Evolutionary conservation across 2,888 invertebrate genomes (phyloP).

Genomic region (Lasioglossum malachurum): DNA sequence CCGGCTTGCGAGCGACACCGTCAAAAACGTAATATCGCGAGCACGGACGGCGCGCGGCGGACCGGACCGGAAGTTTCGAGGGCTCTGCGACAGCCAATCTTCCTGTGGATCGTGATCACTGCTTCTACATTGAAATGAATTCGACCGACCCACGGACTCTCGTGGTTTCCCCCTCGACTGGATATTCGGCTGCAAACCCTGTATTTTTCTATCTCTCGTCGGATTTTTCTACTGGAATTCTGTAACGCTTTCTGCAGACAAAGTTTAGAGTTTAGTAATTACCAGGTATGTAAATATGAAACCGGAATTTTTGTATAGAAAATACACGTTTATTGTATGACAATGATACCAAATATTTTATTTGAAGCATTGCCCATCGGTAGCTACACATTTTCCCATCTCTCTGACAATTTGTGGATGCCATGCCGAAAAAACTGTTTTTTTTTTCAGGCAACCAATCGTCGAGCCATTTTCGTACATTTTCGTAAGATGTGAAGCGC

Average conservation of each 20-base stretch:
- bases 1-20: constrained; percentile 27
- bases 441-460: too few species aligned
- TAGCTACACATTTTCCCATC: too few species aligned
- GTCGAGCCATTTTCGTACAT: too few species aligned
- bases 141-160: constrained; percentile 13
- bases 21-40: constrained; percentile 38
- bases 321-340: too few species aligned
- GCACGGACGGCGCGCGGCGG: constrained; percentile 11
- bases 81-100: constrained; percentile 9
- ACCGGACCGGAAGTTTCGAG: constrained; percentile 5
- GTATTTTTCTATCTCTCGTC: neutral
- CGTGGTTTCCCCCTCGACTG: neutral
- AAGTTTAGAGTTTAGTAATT: too few species aligned
- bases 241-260: neutral
- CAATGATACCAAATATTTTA: too few species aligned
- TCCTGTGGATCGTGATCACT: neutral
- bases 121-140: constrained; percentile 28
- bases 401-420: too few species aligned
- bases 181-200: neutral
- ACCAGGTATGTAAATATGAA: too few species aligned
- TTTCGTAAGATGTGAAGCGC: too few species aligned
- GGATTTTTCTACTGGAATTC: neutral
- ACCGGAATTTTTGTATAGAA: too few species aligned
- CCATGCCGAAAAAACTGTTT: too few species aligned
- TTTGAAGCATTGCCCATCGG: too few species aligned